Evolutionary conservation across 2,888 invertebrate species (phyloP).

Genomic region (Hoplodrina ambigua): DNA sequence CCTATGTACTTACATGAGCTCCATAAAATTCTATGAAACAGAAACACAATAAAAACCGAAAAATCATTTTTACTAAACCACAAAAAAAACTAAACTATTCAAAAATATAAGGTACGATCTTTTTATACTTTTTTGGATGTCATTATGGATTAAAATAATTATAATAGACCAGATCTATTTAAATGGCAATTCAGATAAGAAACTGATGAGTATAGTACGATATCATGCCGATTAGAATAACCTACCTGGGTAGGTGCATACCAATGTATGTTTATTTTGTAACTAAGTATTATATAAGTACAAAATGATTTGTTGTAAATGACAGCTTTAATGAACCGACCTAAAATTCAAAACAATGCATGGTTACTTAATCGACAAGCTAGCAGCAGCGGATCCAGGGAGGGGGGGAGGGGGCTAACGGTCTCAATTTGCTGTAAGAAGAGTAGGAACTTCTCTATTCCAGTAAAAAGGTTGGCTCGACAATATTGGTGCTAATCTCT

Average conservation of each 20-base stretch:
- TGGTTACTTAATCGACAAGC: too few relatives aligned
- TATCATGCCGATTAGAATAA: constrained; percentile 14
- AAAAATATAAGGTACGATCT: neutral
- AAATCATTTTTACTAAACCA: constrained; percentile 65
- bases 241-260: neutral
- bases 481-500: too few relatives aligned
- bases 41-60: constrained; percentile 67
- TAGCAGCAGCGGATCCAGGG: too few relatives aligned
- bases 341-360: neutral
- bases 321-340: neutral
- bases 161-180: constrained; percentile 9
- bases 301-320: constrained; percentile 5
- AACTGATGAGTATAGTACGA: constrained; percentile 1
- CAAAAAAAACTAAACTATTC: constrained; percentile 9
- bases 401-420: too few relatives aligned
- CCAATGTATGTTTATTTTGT: neutral
- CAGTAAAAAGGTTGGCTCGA: too few relatives aligned
- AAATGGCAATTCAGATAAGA: constrained; percentile 12
- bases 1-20: constrained; percentile 70
- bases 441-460: too few relatives aligned
- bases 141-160: constrained; percentile 7
- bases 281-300: neutral
- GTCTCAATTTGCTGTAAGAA: too few relatives aligned
- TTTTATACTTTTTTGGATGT: constrained; percentile 40
- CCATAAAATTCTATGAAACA: constrained; percentile 64